A percentile compares a stretch with the other conserved stretches of the same genome.
Evolutionary conservation across 2,888 invertebrate species (phyloP).

Genomic region (Drosophila peninsularis): DNA sequence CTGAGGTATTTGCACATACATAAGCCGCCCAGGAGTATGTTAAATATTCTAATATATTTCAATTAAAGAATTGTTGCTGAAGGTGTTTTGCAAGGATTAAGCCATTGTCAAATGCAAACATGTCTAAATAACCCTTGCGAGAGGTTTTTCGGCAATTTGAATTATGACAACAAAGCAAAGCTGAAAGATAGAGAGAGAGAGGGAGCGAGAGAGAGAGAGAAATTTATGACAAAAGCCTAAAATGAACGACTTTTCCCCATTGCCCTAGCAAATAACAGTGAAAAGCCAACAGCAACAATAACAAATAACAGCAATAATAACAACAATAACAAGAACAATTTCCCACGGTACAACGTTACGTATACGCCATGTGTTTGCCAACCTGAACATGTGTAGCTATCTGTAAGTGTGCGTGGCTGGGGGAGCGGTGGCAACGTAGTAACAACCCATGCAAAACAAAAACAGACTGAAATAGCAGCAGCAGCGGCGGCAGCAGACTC

Average conservation of each 20-base stretch:
- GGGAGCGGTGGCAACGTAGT: slow-evolving; percentile 1
- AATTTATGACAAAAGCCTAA: slow-evolving; percentile 54
- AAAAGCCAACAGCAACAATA: slow-evolving; percentile 35
- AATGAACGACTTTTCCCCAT: slow-evolving; percentile 60
- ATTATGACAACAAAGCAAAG: slow-evolving; percentile 50
- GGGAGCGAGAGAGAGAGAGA: background rate
- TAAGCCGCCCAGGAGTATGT: background rate
- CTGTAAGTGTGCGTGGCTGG: slow-evolving; percentile 48
- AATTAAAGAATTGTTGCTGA: slow-evolving; percentile 6
- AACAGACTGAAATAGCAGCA: slow-evolving; percentile 38
- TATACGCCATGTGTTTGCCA: slow-evolving; percentile 69
- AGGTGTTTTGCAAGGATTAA: slow-evolving; percentile 12
- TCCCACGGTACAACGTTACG: slow-evolving; percentile 68
- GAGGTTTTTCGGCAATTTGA: slow-evolving; percentile 38
- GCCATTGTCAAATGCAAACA: slow-evolving; percentile 29
- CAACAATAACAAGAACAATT: slow-evolving; percentile 60
- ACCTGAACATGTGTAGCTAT: slow-evolving; percentile 77
- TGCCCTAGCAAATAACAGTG: slow-evolving; percentile 49
- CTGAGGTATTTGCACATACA: background rate
- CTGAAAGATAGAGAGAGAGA: background rate
- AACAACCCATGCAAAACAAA: slow-evolving; percentile 69
- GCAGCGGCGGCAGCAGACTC: slow-evolving; percentile 26
- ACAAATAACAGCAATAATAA: slow-evolving; percentile 53
- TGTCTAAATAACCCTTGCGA: slow-evolving; percentile 34
- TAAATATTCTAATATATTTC: slow-evolving; percentile 1